These are phyloP conservation scores for Epinephelus moara DNA, from an alignment of 2,113 vertebrate species.

Conservation along the genomic window DNA sequence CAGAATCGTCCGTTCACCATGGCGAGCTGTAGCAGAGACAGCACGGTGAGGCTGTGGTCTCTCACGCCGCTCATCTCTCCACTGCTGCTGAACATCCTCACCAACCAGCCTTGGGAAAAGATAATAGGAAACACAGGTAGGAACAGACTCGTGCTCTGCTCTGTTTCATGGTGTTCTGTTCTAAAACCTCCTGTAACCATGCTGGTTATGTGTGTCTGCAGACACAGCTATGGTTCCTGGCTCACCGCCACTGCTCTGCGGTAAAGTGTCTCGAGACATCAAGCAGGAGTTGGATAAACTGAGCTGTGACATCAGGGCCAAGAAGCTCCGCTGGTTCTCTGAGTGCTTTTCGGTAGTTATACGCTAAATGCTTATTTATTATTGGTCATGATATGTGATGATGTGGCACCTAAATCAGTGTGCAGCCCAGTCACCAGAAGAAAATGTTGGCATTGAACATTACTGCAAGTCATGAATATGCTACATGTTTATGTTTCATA, in stretches of 20 bases:
- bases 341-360: constrained; percentile 94
- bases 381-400: neutral
- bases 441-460: too few species aligned
- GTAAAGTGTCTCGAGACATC: constrained; percentile 94
- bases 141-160: neutral
- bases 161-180: neutral
- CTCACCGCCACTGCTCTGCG: constrained; percentile 91
- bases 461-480: too few species aligned
- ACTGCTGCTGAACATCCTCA: constrained; percentile 92
- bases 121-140: constrained; percentile 93
- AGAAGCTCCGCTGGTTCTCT: constrained; percentile 95
- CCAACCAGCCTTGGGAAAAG: constrained; percentile 92
- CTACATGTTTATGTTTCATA: too few species aligned
- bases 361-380: neutral
- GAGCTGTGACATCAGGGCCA: constrained; percentile 80
- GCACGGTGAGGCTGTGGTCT: constrained; percentile 97
- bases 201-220: constrained; percentile 58
- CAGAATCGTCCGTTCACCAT: constrained; percentile 94
- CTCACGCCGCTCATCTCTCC: constrained; percentile 90
- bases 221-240: constrained; percentile 91
- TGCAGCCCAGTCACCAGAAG: too few species aligned
- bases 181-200: neutral
- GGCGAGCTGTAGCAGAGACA: constrained; percentile 98
- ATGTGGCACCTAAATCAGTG: neutral
- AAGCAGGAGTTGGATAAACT: constrained; percentile 96